Conservation (phyloP, 30 jellyfish, hydroid and myxozoan genomes). For the Cassiopea xamachana region DNA sequence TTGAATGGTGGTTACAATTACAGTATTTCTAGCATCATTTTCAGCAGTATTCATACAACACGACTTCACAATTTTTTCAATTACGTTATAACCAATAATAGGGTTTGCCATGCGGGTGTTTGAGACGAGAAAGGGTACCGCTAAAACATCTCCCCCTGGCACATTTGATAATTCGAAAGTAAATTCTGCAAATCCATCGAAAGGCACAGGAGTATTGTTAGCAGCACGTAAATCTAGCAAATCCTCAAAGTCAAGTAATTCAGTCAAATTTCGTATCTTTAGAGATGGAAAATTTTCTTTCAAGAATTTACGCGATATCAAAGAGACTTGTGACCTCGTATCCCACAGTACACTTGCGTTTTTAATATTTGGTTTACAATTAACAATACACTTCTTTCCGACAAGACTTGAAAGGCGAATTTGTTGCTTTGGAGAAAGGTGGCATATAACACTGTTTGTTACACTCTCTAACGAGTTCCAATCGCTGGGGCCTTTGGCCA, state of each 20-base stretch:
- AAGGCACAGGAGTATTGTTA: conserved; percentile 48
- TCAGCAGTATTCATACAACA: conserved; percentile 5
- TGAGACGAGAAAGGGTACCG: conserved; percentile 69
- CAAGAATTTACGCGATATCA: conserved; percentile 33
- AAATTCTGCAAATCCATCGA: conserved; percentile 52
- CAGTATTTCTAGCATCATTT: conserved; percentile 5
- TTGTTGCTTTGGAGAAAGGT: conserved; percentile 55
- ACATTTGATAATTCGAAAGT: conserved; percentile 24
- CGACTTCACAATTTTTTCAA: conserved; percentile 38
- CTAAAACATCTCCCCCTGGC: conserved; percentile 19
- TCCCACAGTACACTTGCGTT: conserved; percentile 54
- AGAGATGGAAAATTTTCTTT: conserved; percentile 31
- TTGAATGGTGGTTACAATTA: conserved; percentile 22
- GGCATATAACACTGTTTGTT: conserved; percentile 34
- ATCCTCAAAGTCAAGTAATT: conserved; percentile 8
- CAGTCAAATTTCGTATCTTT: conserved; percentile 22
- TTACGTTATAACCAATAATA: conserved; percentile 69
- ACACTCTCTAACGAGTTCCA: background rate
- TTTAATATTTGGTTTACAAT: conserved; percentile 54
- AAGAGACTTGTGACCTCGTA: conserved; percentile 75
- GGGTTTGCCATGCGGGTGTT: conserved; percentile 37
- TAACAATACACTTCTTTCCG: conserved; percentile 60
- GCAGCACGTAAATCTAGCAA: conserved; percentile 47
- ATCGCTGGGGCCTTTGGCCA: conserved; percentile 42
- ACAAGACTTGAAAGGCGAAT: conserved; percentile 51